A percentile compares a stretch with the other conserved stretches of the same genome.
phyloP scores from a whole-genome alignment of 1,140 invertebrate species.

The Calliopsis andreniformis region DNA sequence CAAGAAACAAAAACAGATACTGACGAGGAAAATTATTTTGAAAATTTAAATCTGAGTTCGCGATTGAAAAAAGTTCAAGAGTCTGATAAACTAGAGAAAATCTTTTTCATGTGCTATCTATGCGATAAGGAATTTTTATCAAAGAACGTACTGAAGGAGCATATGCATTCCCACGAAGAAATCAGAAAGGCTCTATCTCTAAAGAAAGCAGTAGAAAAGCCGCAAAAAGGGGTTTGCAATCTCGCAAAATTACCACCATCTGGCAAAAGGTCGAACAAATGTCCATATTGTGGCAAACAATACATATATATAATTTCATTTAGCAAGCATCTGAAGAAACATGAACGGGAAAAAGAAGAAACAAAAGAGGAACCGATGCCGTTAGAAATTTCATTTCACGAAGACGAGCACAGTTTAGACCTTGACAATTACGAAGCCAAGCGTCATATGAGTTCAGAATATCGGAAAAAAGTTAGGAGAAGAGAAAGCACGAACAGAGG shows the following conservation, averaged over 20 bases:
- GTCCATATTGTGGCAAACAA: constrained; percentile 79
- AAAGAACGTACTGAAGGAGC: constrained; percentile 77
- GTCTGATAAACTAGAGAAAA: constrained; percentile 70
- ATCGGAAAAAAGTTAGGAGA: constrained; percentile 34
- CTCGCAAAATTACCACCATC: constrained; percentile 69
- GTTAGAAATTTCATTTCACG: constrained; percentile 69
- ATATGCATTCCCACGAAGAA: constrained; percentile 80
- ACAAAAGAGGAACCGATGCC: constrained; percentile 63
- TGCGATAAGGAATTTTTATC: constrained; percentile 79
- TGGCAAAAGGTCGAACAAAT: constrained; percentile 78
- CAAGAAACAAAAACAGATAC: constrained; percentile 59
- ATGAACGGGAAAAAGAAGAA: constrained; percentile 71
- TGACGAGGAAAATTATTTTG: constrained; percentile 78
- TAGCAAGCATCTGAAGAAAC: constrained; percentile 78
- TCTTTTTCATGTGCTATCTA: constrained; percentile 77
- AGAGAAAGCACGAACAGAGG: constrained; percentile 2
- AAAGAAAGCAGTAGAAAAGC: constrained; percentile 71
- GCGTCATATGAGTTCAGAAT: constrained; percentile 47
- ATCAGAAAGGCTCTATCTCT: constrained; percentile 71
- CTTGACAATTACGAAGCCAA: constrained; percentile 62
- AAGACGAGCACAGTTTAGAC: constrained; percentile 70
- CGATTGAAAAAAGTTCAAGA: constrained; percentile 70
- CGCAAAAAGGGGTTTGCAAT: constrained; percentile 48
- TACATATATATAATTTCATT: constrained; percentile 80
- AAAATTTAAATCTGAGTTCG: constrained; percentile 78